A percentile compares a stretch with the other conserved stretches of the same genome.
Conservation (phyloP, 2,797 vertebrate genomes). For the Thaleichthys pacificus region DNA sequence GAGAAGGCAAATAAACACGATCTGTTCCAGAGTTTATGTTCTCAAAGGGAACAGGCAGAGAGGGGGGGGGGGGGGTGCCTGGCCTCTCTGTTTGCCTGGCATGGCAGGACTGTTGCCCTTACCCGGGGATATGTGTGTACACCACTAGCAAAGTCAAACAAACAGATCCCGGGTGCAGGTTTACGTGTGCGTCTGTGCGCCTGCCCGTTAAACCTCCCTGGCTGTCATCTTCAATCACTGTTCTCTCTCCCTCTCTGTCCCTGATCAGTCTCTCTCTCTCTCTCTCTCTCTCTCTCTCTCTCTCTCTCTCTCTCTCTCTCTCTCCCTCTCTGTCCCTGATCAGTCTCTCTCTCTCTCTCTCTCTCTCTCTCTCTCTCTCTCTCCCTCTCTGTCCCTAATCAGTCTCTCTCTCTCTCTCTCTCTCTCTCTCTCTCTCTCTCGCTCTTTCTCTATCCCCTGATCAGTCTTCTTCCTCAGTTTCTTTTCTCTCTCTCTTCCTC, state of each 20-base stretch:
- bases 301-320: slow-evolving; percentile 44
- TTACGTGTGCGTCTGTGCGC: slow-evolving; percentile 64
- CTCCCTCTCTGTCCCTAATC: slow-evolving; percentile 49
- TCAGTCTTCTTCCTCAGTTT: slow-evolving; percentile 29
- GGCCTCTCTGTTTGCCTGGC: slow-evolving; percentile 55
- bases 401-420: slow-evolving; percentile 13
- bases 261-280: slow-evolving; percentile 50
- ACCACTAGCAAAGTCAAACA: slow-evolving; percentile 77
- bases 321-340: slow-evolving; percentile 47
- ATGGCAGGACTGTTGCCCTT: slow-evolving; percentile 75
- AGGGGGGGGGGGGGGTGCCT: slow-evolving; percentile 19
- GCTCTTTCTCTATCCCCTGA: slow-evolving; percentile 41
- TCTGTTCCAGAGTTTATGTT: slow-evolving; percentile 72
- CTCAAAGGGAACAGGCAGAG: slow-evolving; percentile 63
- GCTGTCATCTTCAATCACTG: slow-evolving; percentile 74
- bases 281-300: slow-evolving; percentile 25
- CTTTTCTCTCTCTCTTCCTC: slow-evolving; percentile 3
- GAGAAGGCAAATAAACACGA: slow-evolving; percentile 77
- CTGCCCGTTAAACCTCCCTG: slow-evolving; percentile 62
- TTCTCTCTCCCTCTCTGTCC: slow-evolving; percentile 51
- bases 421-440: slow-evolving; percentile 19
- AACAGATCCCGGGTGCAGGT: slow-evolving; percentile 73
- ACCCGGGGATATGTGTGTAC: slow-evolving; percentile 72
- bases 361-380: not conserved
- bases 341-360: slow-evolving; percentile 28